phyloP scores from a whole-genome alignment of 2,113 vertebrate genomes.

The Ageneiosus marmoratus region DNA sequence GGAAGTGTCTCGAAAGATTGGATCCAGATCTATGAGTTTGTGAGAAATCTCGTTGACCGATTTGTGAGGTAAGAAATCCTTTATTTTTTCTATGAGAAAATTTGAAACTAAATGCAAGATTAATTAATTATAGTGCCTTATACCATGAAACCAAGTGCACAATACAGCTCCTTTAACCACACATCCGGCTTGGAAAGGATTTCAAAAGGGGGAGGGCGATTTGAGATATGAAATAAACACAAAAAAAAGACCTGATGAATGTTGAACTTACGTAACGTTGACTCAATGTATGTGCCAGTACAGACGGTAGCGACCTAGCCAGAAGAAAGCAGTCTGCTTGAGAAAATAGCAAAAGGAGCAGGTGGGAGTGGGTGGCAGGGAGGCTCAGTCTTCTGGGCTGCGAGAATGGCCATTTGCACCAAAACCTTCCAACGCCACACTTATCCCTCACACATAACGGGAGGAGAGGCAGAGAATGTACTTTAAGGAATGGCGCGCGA shows the following conservation, averaged over 20 bases:
- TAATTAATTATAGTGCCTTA: neutral
- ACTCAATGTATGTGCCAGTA: slow-evolving; percentile 73
- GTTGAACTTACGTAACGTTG: slow-evolving; percentile 72
- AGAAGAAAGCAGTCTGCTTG: slow-evolving; percentile 75
- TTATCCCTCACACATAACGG: slow-evolving; percentile 62
- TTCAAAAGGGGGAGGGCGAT: neutral
- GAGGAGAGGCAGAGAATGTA: slow-evolving; percentile 69
- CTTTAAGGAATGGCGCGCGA: slow-evolving; percentile 69
- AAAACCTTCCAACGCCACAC: slow-evolving; percentile 70
- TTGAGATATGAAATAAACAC: slow-evolving; percentile 21
- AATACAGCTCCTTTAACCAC: slow-evolving; percentile 33
- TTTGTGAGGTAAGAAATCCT: slow-evolving; percentile 84
- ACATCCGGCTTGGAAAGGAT: slow-evolving; percentile 46
- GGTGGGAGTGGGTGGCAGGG: slow-evolving; percentile 82
- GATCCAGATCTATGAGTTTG: slow-evolving; percentile 88
- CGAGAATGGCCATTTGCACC: slow-evolving; percentile 81
- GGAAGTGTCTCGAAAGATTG: slow-evolving; percentile 86
- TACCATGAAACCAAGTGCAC: neutral
- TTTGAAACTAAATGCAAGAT: neutral
- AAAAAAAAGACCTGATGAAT: slow-evolving; percentile 52
- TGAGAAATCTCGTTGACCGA: slow-evolving; percentile 85
- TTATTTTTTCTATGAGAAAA: neutral
- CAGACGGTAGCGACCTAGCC: slow-evolving; percentile 78
- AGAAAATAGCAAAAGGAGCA: slow-evolving; percentile 82
- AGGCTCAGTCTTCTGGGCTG: slow-evolving; percentile 81